Evolutionary conservation across 1,140 invertebrate genomes (phyloP), one percentile per base, ranked within the genome.

Genomic region (Pseudomyrmex pallidus): DNA sequence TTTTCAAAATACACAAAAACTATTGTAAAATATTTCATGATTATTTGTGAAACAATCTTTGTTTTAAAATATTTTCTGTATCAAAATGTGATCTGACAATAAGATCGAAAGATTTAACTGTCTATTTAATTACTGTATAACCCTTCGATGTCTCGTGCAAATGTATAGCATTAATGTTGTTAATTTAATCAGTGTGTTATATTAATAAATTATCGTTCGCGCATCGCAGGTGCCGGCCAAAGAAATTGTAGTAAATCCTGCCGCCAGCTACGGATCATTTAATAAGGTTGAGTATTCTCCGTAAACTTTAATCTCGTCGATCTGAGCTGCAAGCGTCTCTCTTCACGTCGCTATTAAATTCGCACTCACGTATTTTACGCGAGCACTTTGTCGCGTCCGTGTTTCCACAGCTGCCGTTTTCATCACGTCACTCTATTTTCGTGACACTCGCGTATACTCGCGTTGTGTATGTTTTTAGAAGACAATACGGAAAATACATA

Each of bases 211-310:
- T 57, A 70, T 66, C 59, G 25, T 70, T 78, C 20, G 54, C 76
- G 76, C 22, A 44, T 80, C 76, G 20, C 76, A 80, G 76, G 66
- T 80, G 54, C 9, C 76, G 44, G 57, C 66, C 10, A 80, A 50
- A 80, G 76, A 80, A 80, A 80, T 80, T 70, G 44, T 72, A 61
- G 66, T 80, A 57, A 72, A 70, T n/a, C 66, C 76, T 0, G 76
- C 76, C 4, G 56, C 22, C 35, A 70, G 48, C 64, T 78, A 68
- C 5, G 76, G 76, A 78, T 78, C 66, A 50, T 80, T 72, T 66
- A 50, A 80, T 72, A 80, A 80, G 76, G 76, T 80, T 68, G 56
- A 80, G 54, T 80, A 80, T 13, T 80, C n/a, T 80, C 54, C 59
- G 35, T 44, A 44, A 70, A 77, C 52, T 57, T 57, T 57, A 9